Percentiles rank a stretch among this genome's conserved stretches.
Evolutionary conservation across 2,113 vertebrate genomes (phyloP).

Genomic region (Calonectris borealis): DNA sequence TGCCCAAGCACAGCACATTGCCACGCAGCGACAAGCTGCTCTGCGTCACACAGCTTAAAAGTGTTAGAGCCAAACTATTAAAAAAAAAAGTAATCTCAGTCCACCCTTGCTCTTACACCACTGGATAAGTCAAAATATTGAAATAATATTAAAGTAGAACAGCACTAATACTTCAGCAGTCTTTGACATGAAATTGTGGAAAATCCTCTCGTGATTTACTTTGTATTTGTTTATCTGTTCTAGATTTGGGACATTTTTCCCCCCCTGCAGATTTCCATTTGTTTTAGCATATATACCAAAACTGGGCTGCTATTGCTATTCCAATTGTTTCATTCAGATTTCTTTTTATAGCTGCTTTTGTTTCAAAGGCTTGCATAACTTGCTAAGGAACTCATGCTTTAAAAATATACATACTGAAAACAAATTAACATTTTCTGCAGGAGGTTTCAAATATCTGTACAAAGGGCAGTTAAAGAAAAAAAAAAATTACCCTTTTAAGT

Average conservation of each 20-base stretch:
- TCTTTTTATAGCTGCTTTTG: constrained; percentile 32
- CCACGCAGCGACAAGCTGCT: rapidly evolving
- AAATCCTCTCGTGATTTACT: neutral
- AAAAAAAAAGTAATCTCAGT: neutral
- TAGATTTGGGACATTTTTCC: neutral
- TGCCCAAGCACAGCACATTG: neutral
- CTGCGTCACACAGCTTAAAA: neutral
- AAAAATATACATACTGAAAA: neutral
- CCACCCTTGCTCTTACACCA: neutral
- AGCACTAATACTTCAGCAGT: neutral
- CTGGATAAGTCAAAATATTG: neutral
- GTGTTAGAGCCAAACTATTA: neutral
- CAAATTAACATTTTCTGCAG: constrained; percentile 31
- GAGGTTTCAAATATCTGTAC: constrained; percentile 17
- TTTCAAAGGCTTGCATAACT: constrained; percentile 34
- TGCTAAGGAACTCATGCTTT: neutral
- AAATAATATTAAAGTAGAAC: neutral
- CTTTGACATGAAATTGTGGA: neutral
- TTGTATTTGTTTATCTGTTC: neutral
- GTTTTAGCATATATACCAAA: neutral
- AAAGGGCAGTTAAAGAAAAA: neutral
- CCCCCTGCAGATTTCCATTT: neutral
- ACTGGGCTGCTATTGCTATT: neutral
- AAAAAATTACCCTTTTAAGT: constrained; percentile 31
- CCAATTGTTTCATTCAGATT: constrained; percentile 13